Percentiles rank a stretch among this genome's conserved stretches.
These are phyloP conservation scores for Patiria pectinifera DNA, from an alignment of 53 echinoderm and acorn worm species.

Conservation along the genomic window DNA sequence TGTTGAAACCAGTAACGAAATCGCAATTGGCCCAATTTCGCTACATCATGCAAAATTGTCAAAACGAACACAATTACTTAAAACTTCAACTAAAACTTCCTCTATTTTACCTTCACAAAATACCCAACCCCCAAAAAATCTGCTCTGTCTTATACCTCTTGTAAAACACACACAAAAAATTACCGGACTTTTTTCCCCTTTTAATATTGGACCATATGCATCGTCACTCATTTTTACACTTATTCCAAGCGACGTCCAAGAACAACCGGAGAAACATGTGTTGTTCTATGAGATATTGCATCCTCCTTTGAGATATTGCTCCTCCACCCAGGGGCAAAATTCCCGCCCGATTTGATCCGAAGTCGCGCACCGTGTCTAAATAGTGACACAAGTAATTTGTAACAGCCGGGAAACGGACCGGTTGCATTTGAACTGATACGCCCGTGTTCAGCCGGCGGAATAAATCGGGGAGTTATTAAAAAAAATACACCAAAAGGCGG, in stretches of 20 bases:
- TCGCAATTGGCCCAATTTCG: too few relatives aligned
- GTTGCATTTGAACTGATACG: not conserved
- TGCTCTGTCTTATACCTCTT: too few relatives aligned
- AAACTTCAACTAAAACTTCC: too few relatives aligned
- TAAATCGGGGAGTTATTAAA: not conserved
- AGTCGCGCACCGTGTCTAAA: not conserved
- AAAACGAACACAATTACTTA: too few relatives aligned
- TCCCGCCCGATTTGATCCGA: slow-evolving; percentile 1
- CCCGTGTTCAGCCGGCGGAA: not conserved
- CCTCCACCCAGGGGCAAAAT: not conserved
- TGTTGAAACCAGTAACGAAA: too few relatives aligned
- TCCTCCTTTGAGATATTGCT: not conserved
- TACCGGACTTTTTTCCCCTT: too few relatives aligned
- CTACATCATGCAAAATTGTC: too few relatives aligned
- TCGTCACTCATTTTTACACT: not conserved
- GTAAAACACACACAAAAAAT: too few relatives aligned
- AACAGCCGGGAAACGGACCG: slow-evolving; percentile 23
- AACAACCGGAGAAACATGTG: not conserved
- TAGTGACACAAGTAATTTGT: slow-evolving; percentile 37
- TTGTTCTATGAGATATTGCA: not conserved
- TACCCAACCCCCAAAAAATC: too few relatives aligned
- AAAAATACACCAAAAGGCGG: not conserved
- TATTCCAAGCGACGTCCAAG: not conserved
- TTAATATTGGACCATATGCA: not conserved
- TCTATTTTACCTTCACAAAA: too few relatives aligned